Percentiles rank a stretch among this genome's conserved stretches.
These are phyloP conservation scores for Lagothrix lagotricha DNA, from an alignment of 2,797 vertebrate species.

Conservation along the genomic window DNA sequence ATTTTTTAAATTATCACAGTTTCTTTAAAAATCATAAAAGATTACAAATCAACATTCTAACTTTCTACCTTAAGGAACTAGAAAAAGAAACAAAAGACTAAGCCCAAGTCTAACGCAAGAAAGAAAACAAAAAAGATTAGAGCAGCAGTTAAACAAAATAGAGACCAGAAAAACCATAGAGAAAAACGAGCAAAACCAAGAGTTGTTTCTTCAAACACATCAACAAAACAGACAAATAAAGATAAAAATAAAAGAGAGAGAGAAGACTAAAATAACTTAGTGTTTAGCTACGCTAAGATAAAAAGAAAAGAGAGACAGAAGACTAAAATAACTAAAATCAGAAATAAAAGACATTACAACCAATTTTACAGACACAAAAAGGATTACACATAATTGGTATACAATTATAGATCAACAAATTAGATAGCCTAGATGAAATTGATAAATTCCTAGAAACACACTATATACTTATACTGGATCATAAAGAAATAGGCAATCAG, in stretches of 20 bases:
- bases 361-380: background rate
- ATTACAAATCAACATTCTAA: background rate
- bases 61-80: background rate
- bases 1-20: background rate
- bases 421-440: background rate
- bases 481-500: background rate
- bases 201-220: background rate
- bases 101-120: background rate
- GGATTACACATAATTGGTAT: background rate
- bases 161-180: background rate
- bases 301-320: background rate
- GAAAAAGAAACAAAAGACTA: background rate
- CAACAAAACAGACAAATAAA: background rate
- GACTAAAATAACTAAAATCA: background rate
- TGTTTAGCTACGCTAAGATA: background rate
- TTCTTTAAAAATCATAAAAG: background rate
- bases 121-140: background rate
- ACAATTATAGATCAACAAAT: background rate
- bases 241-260: background rate
- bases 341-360: background rate
- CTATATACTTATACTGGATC: background rate
- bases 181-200: background rate
- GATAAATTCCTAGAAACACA: background rate
- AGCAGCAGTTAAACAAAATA: background rate
- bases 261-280: background rate